Conservation (phyloP, 2,113 vertebrate genomes). For the Dasyprocta punctata region DNA sequence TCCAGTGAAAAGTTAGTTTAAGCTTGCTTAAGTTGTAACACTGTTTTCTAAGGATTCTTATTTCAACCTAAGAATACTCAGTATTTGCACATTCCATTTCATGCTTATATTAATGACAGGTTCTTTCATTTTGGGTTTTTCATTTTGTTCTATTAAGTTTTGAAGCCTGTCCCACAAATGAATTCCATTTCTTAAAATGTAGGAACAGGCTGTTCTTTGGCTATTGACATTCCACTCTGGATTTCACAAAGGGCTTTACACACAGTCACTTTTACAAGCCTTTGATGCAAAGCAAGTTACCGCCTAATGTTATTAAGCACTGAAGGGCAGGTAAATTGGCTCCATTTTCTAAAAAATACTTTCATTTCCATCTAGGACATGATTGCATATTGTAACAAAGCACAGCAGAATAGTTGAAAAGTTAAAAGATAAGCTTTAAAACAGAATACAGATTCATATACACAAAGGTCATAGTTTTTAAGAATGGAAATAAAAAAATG, state of each 20-base stretch:
- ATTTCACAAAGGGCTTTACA: constrained; percentile 83
- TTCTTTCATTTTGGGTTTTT: not conserved
- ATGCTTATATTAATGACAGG: not conserved
- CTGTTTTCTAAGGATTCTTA: not conserved
- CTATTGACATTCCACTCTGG: constrained; percentile 82
- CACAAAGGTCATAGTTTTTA: constrained; percentile 7
- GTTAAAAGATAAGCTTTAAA: constrained; percentile 78
- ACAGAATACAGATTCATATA: constrained; percentile 69
- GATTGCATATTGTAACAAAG: constrained; percentile 72
- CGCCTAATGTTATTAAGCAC: constrained; percentile 82
- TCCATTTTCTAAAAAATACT: constrained; percentile 74
- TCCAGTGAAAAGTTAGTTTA: not conserved
- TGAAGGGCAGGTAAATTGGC: constrained; percentile 83
- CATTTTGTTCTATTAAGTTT: not conserved
- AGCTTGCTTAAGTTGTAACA: not conserved
- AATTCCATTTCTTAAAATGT: constrained; percentile 75
- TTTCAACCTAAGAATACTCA: not conserved
- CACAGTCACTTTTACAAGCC: constrained; percentile 79
- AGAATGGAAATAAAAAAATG: constrained; percentile 24
- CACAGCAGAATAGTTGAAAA: constrained; percentile 59
- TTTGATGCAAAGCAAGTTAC: constrained; percentile 78
- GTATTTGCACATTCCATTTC: constrained; percentile 30
- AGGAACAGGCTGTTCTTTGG: constrained; percentile 78
- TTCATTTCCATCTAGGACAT: constrained; percentile 80
- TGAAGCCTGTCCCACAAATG: constrained; percentile 64